Base-by-base conservation (phyloP, 2,797 vertebrate species). In the Neosalanx taihuensis region DNA sequence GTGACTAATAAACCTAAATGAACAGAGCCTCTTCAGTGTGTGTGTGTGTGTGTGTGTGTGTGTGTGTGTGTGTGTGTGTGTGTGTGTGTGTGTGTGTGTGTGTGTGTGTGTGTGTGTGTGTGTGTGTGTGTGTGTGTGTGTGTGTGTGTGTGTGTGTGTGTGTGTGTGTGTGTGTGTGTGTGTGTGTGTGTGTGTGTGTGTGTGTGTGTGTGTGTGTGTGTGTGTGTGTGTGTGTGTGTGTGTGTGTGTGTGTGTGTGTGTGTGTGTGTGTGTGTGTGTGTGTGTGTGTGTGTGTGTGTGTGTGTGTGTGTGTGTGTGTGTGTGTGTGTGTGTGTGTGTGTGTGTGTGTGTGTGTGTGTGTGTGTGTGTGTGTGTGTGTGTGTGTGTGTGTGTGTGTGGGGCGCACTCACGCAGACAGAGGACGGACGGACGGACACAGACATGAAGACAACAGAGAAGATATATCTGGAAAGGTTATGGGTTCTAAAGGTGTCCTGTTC, bases 211-310 rank as follows among this genome's bases (percentile, higher is more conserved):
- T 35, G 6, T 13, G 37, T 23, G 3, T 20, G 37, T 41, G n/a
- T 41, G 10, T 41, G 35, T 1, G 10, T n/a, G 18, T 23, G 35
- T 41, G 64, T 10, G 18, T 4, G 37, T 6, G 64, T 37, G 5
- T 37, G 33, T 17, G 61, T 69, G 70, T 72, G 56, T 67, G 63
- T 53, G 74, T 67, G 64, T 71, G 68, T 18, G 67, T 58, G 58
- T 31, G 49, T 51, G 67, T 64, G 74, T 76, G 63, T 58, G 56
- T 66, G 58, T 64, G 49, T 23, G 15, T 20, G 31, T 49, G 35
- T 41, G 35, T 29, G 37, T 70, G 31, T 2, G 31, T 15, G 3
- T 4, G 35, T 37, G n/a, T 6, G 64, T n/a, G 35, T 41, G 64
- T 67, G 41, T 67, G n/a, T 56, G 6, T 49, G 46, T 49, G 13